Evolutionary conservation across 2,113 vertebrate genomes (phyloP), one percentile per base, ranked within the genome.

Genomic region (Zosterops borbonicus): DNA sequence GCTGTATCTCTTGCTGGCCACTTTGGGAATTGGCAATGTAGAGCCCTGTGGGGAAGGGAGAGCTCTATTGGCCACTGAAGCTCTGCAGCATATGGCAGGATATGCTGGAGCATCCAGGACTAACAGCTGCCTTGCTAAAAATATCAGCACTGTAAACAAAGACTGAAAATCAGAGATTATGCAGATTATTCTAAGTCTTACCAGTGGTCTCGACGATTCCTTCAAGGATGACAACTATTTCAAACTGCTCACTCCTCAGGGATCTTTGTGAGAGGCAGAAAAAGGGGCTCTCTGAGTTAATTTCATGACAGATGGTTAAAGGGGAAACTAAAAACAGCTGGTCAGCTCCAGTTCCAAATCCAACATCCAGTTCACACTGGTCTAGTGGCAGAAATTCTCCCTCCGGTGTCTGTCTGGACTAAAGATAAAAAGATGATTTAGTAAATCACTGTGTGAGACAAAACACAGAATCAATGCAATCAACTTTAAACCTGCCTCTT

Each of bases 121-220:
- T 18, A 87, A 41, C 60, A 87, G 50, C 81, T 93, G 73, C 67
- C 71, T 60, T 1, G 2, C 49, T 89, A 87, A 87, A 90, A 94
- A 74, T 78, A 94, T 12, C 65, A 83, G 80, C 39, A 35, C 42
- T 53, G 56, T 25, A 94, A 82, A 52, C 9, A 83, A 79, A 64
- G 42, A n/a, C 24, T 37, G 5, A 76, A 55, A 67, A 55, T 35
- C 3, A 70, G 41, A 89, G 41, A 50, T 50, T 4, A 16, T n/a
- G 27, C 17, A 8, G 63, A 14, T 64, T 29, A 42, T 39, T 33
- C 9, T 4, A 5, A 76, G 49, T 21, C 97, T 98, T 88, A 99
- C 99, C 99, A 0, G 99, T 99, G 14, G 99, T 99, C 96, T 99
- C 99, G 55, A 99, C 99, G 18, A 99, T 99, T 90, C 99, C 99